Conservation (phyloP, 1,140 invertebrate species). For the Drosophila guanche region DNA sequence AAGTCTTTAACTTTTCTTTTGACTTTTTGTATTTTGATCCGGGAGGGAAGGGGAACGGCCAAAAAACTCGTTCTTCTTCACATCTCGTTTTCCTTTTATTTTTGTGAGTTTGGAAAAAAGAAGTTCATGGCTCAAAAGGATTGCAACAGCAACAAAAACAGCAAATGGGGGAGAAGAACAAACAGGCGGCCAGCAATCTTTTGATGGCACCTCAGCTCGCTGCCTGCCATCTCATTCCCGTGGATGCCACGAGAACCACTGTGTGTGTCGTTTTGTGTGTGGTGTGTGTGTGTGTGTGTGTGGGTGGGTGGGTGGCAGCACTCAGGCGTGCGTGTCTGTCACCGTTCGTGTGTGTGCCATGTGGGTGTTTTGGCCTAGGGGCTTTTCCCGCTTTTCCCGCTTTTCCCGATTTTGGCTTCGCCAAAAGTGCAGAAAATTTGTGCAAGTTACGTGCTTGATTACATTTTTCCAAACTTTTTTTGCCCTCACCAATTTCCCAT, state of each 20-base stretch:
- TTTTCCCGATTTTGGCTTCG: constrained; percentile 69
- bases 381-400: constrained; percentile 62
- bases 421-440: constrained; percentile 81
- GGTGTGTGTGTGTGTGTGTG: constrained; percentile 5
- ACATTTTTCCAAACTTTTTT: constrained; percentile 74
- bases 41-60: neutral
- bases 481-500: constrained; percentile 16
- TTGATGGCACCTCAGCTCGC: constrained; percentile 59
- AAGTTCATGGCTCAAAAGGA: constrained; percentile 70
- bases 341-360: constrained; percentile 25
- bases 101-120: constrained; percentile 2
- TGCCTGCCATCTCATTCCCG: neutral
- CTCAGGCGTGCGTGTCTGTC: constrained; percentile 62
- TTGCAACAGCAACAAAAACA: constrained; percentile 52
- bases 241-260: constrained; percentile 10
- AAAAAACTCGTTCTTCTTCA: no score
- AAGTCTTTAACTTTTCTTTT: constrained; percentile 81
- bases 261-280: neutral
- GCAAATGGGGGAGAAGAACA: neutral
- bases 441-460: constrained; percentile 82
- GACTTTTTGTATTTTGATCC: constrained; percentile 68
- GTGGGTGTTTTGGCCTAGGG: constrained; percentile 51
- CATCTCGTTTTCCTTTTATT: neutral
- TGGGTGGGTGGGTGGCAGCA: constrained; percentile 36
- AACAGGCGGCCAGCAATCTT: constrained; percentile 64